A percentile compares a stretch with the other conserved stretches of the same genome.
Evolutionary conservation across 2,797 vertebrate species (phyloP).

Genomic region (Gobionotothen gibberifrons): DNA sequence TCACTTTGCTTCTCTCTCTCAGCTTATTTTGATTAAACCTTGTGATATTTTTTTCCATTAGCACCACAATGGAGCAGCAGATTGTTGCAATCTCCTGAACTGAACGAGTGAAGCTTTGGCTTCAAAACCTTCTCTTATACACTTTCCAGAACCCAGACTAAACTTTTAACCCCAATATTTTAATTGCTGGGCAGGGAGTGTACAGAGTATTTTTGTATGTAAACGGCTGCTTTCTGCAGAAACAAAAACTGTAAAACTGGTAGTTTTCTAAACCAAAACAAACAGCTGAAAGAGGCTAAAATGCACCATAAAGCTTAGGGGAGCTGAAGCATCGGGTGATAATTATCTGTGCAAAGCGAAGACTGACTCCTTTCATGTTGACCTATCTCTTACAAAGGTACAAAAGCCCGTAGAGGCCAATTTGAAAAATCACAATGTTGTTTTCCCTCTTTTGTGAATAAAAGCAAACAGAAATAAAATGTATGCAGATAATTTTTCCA

Average conservation of each 20-base stretch:
- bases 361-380: no score
- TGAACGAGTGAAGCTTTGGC: conserved; percentile 9
- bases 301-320: neutral
- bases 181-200: neutral
- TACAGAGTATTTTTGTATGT: neutral
- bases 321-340: no score
- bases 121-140: conserved; percentile 8
- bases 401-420: no score
- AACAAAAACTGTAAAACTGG: neutral
- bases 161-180: neutral
- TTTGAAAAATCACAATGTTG: no score
- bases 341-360: no score
- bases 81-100: conserved; percentile 49
- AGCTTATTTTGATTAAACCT: conserved; percentile 60
- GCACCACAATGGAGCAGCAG: conserved; percentile 50
- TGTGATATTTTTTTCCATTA: conserved; percentile 68
- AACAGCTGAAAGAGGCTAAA: neutral
- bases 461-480: no score
- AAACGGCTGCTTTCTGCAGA: neutral
- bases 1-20: conserved; percentile 21
- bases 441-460: no score
- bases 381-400: no score
- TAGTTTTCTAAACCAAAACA: neutral
- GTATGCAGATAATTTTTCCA: no score
- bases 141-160: neutral